Percentiles rank a stretch among this genome's conserved stretches.
These are phyloP conservation scores for Lobophora halterata DNA, from an alignment of 2,888 invertebrate species.

Conservation along the genomic window DNA sequence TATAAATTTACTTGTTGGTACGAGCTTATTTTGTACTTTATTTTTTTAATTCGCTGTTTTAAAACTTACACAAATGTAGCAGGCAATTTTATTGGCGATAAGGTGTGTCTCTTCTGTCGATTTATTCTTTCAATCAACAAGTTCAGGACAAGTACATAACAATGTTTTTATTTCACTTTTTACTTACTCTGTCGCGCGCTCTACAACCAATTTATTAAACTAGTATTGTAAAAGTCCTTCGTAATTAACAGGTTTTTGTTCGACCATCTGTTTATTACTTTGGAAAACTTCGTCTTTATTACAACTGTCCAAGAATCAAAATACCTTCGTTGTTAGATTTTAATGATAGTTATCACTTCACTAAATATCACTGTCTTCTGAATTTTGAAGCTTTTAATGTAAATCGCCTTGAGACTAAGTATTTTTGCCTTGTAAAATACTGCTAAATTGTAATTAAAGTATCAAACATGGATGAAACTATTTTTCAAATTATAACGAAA, in stretches of 20 bases:
- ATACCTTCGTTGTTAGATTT: too few relatives aligned
- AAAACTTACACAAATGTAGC: too few relatives aligned
- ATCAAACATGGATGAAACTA: too few relatives aligned
- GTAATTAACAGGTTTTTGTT: conserved; percentile 63
- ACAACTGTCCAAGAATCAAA: conserved; percentile 19
- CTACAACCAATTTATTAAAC: conserved; percentile 63
- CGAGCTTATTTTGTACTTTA: too few relatives aligned
- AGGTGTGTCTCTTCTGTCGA: conserved; percentile 5
- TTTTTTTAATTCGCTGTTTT: too few relatives aligned
- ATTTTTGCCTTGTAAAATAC: too few relatives aligned
- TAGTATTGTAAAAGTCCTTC: conserved; percentile 59
- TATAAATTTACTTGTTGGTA: too few relatives aligned
- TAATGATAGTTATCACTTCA: too few relatives aligned
- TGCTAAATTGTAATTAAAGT: neutral
- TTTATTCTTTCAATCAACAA: conserved; percentile 43
- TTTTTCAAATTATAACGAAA: too few relatives aligned
- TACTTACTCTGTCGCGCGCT: conserved; percentile 56
- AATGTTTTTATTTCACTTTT: conserved; percentile 51
- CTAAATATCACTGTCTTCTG: too few relatives aligned
- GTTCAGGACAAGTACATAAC: conserved; percentile 44
- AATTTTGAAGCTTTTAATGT: conserved; percentile 42
- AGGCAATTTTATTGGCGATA: neutral
- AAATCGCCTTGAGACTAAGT: conserved; percentile 22
- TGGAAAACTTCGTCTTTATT: conserved; percentile 27
- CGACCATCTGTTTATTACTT: conserved; percentile 49